Percentiles rank a stretch among this genome's conserved stretches.
phyloP scores from a whole-genome alignment of 2,888 invertebrate species.

The Mellilla xanthometata region DNA sequence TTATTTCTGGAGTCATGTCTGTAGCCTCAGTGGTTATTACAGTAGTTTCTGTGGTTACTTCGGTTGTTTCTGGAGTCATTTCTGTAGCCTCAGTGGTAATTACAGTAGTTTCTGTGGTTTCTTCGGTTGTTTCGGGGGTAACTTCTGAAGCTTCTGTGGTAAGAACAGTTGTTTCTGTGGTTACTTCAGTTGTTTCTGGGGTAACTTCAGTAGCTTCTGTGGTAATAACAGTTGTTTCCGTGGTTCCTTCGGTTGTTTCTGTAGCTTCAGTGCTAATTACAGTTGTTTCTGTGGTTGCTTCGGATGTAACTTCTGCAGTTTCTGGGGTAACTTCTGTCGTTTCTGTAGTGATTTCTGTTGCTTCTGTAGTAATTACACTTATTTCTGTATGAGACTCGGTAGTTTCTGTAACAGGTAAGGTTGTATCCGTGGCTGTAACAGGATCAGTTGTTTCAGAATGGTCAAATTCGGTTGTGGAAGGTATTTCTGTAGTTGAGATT shows the following conservation, averaged over 20 bases:
- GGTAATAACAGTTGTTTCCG: neutral
- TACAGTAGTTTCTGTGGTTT: neutral
- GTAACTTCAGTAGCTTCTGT: neutral
- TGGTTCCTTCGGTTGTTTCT: neutral
- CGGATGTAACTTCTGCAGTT: too few species aligned
- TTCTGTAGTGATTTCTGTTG: neutral
- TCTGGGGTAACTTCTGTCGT: neutral
- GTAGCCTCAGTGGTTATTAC: neutral
- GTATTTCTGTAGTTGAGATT: too few species aligned
- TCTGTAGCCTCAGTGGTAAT: neutral
- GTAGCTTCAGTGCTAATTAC: neutral
- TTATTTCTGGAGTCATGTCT: neutral
- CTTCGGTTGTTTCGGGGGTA: neutral
- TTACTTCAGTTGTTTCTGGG: too few species aligned
- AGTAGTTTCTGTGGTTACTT: too few species aligned
- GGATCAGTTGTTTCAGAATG: too few species aligned
- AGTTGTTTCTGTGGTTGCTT: neutral
- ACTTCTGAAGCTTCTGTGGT: neutral
- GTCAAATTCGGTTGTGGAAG: too few species aligned
- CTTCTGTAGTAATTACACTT: neutral
- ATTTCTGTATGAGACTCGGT: too few species aligned
- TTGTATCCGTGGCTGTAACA: too few species aligned
- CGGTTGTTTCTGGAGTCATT: too few species aligned
- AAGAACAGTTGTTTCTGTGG: neutral
- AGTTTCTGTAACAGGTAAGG: too few species aligned